A percentile compares a stretch with the other conserved stretches of the same genome.
Conservation (phyloP, 2,797 vertebrate species). For the Pseudopleuronectes americanus region DNA sequence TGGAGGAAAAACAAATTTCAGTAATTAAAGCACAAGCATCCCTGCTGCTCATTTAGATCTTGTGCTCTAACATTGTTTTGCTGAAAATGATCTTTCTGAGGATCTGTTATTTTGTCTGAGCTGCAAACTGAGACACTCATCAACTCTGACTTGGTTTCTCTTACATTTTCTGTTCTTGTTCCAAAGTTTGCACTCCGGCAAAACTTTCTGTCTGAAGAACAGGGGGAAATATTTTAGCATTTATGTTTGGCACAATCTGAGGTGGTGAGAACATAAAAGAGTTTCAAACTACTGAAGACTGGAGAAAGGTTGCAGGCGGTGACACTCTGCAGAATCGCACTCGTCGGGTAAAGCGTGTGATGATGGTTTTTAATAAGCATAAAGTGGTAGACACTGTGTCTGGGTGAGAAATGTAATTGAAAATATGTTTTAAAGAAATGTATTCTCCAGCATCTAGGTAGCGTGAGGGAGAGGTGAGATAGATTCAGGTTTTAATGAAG, state of each 20-base stretch:
- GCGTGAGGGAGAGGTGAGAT: not conserved
- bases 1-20: too few species aligned
- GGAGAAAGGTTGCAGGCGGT: not conserved
- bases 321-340: constrained; percentile 8
- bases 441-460: not conserved
- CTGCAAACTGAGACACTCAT: constrained; percentile 58
- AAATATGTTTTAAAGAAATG: constrained; percentile 1
- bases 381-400: not conserved
- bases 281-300: not conserved
- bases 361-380: not conserved
- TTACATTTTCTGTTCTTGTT: constrained; percentile 37
- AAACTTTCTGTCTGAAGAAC: constrained; percentile 27
- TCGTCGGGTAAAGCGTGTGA: not conserved
- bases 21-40: not conserved
- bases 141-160: constrained; percentile 4
- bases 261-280: constrained; percentile 2
- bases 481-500: constrained; percentile 54
- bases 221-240: constrained; percentile 50
- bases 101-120: not conserved
- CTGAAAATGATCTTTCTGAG: not conserved
- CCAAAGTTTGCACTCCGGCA: constrained; percentile 25
- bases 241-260: constrained; percentile 33
- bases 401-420: not conserved
- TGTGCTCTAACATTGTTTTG: not conserved
- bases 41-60: not conserved